These are phyloP conservation scores for Drosophila falleni DNA, from an alignment of 2,888 invertebrate species.

Conservation along the genomic window DNA sequence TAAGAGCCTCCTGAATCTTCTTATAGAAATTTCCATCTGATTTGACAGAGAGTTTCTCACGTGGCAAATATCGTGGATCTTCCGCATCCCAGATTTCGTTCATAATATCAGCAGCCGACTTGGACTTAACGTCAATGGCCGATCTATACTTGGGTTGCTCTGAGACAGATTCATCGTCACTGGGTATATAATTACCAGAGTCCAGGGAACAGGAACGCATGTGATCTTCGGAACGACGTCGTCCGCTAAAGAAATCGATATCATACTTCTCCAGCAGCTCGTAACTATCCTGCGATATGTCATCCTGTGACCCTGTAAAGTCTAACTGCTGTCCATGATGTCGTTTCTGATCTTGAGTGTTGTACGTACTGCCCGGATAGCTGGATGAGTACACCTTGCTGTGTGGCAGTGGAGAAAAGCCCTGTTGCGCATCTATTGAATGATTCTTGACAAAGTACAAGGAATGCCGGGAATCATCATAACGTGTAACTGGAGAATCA, in stretches of 20 bases:
- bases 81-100: slow-evolving; percentile 92
- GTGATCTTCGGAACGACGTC: slow-evolving; percentile 85
- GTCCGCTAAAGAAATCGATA: slow-evolving; percentile 83
- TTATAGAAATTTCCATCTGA: slow-evolving; percentile 91
- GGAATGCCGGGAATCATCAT: slow-evolving; percentile 89
- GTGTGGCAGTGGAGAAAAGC: slow-evolving; percentile 87
- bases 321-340: slow-evolving; percentile 86
- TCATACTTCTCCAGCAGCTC: slow-evolving; percentile 92
- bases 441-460: slow-evolving; percentile 88
- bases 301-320: slow-evolving; percentile 91
- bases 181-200: slow-evolving; percentile 91
- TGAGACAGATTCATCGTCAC: slow-evolving; percentile 89
- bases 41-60: slow-evolving; percentile 90
- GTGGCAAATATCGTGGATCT: slow-evolving; percentile 90
- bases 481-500: slow-evolving; percentile 91
- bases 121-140: slow-evolving; percentile 88
- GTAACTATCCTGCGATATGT: slow-evolving; percentile 95
- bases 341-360: slow-evolving; percentile 86
- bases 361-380: slow-evolving; percentile 92
- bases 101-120: slow-evolving; percentile 89
- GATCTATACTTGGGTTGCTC: slow-evolving; percentile 87
- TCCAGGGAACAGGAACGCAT: slow-evolving; percentile 91
- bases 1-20: slow-evolving; percentile 88
- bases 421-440: slow-evolving; percentile 90
- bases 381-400: slow-evolving; percentile 94